Evolutionary conservation across 2,113 vertebrate genomes (phyloP).

Genomic region (human (Homo sapiens)): DNA sequence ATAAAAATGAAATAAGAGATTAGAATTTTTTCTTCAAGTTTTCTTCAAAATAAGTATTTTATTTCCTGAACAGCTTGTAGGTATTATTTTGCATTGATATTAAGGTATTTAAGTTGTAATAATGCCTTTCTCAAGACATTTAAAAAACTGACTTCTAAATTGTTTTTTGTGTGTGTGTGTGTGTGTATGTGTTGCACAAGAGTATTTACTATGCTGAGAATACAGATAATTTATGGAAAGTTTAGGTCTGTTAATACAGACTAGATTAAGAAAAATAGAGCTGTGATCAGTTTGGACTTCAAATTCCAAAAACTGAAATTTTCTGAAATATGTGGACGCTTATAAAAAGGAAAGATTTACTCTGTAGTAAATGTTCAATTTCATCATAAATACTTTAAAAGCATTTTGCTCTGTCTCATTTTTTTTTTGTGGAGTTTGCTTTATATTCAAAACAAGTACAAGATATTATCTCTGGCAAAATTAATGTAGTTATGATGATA

Average conservation of each 20-base stretch:
- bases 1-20: not conserved
- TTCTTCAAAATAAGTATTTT: not conserved
- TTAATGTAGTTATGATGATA: not conserved
- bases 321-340: not conserved
- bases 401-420: not conserved
- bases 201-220: not conserved
- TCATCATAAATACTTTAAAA: not conserved
- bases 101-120: not conserved
- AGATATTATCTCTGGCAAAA: not conserved
- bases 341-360: not conserved
- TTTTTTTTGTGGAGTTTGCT: not conserved
- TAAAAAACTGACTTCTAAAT: not conserved
- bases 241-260: not conserved
- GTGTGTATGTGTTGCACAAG: not conserved
- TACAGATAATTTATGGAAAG: not conserved
- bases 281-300: not conserved
- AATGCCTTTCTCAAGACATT: not conserved
- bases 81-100: not conserved
- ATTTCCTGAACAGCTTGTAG: not conserved
- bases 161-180: not conserved
- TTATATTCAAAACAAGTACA: not conserved
- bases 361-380: constrained; percentile 15
- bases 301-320: not conserved
- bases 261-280: not conserved
- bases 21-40: not conserved